Evolutionary conservation across 2,113 vertebrate genomes (phyloP).

Genomic region (Pseudois nayaur): DNA sequence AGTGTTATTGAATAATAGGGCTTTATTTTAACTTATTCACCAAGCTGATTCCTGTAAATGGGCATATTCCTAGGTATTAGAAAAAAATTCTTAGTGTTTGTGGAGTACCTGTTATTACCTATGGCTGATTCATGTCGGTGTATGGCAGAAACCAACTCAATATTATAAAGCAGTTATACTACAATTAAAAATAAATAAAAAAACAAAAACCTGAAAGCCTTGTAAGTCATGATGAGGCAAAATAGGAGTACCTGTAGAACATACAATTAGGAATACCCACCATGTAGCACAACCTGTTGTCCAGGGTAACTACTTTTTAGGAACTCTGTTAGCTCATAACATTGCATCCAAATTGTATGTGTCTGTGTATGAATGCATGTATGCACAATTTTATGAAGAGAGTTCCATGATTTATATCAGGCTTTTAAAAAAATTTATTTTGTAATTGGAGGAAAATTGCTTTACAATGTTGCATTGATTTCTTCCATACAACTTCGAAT

Average conservation of each 20-base stretch:
- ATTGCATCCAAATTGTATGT: not conserved
- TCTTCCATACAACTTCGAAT: not conserved
- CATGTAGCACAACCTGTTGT: not conserved
- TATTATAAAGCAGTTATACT: not conserved
- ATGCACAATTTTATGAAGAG: not conserved
- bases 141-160: not conserved
- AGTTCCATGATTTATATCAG: not conserved
- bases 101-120: not conserved
- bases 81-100: not conserved
- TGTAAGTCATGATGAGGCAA: not conserved
- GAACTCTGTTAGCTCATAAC: not conserved
- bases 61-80: not conserved
- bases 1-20: not conserved
- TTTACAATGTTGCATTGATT: not conserved
- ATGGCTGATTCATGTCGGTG: not conserved
- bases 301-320: not conserved
- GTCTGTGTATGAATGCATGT: not conserved
- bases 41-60: not conserved
- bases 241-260: not conserved
- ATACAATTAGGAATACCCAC: not conserved
- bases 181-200: not conserved
- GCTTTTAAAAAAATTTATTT: not conserved
- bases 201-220: not conserved
- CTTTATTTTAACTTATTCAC: slow-evolving; percentile 23
- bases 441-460: not conserved